These are phyloP conservation scores for Caerostris extrusa DNA, from an alignment of 1,140 invertebrate genomes.

Conservation along the genomic window DNA sequence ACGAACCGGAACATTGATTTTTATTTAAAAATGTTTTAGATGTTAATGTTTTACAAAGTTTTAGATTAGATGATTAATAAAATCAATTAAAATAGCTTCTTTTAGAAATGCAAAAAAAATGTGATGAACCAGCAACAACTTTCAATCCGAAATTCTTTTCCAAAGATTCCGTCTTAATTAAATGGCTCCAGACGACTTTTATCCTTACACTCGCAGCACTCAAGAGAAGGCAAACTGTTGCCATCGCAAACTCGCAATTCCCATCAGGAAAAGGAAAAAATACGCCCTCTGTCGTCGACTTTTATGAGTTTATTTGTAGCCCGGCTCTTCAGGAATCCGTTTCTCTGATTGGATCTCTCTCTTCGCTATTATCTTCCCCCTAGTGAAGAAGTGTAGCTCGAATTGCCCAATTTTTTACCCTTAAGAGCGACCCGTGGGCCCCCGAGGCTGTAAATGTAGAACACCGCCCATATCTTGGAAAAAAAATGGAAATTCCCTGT, in stretches of 20 bases:
- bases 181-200: no score
- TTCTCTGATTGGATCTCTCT: neutral
- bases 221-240: neutral
- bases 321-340: neutral
- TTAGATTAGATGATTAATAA: no score
- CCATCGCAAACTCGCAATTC: neutral
- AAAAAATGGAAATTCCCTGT: neutral
- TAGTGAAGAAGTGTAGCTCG: neutral
- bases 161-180: no score
- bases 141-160: no score
- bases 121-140: no score
- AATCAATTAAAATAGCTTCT: no score
- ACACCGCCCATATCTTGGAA: neutral
- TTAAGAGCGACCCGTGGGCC: neutral
- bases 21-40: no score
- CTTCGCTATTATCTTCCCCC: neutral
- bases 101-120: no score
- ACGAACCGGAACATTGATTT: no score
- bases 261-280: neutral
- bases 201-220: neutral
- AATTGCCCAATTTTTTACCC: conserved; percentile 10
- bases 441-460: neutral
- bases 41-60: no score
- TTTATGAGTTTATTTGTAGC: neutral
- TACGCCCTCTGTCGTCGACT: neutral